phyloP scores from a whole-genome alignment of 2,888 invertebrate genomes.

The Nasonovia ribisnigri region DNA sequence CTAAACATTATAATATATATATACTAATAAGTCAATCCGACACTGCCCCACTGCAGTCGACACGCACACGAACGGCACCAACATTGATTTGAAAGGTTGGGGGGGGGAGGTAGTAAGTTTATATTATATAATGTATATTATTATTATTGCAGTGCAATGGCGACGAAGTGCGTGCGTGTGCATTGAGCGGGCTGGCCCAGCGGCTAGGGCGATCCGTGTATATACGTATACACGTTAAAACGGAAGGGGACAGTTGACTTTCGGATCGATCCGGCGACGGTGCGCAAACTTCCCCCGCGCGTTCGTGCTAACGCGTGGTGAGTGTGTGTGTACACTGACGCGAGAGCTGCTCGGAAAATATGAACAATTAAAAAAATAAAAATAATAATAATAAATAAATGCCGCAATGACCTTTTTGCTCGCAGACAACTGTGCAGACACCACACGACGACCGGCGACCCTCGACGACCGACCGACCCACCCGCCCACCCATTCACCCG shows the following conservation, averaged over 20 bases:
- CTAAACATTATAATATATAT: background rate
- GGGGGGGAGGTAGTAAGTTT: background rate
- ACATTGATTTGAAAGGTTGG: background rate
- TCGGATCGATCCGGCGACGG: conserved; percentile 51
- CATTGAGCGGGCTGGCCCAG: background rate
- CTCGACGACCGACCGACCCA: background rate
- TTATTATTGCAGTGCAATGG: background rate
- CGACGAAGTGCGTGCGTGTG: background rate
- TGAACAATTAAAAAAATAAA: conserved; percentile 48
- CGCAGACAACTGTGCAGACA: conserved; percentile 8
- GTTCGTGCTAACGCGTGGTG: too few relatives aligned
- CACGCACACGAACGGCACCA: background rate
- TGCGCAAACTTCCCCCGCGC: conserved; percentile 28
- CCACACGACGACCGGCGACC: background rate
- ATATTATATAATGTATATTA: background rate
- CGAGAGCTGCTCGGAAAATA: conserved; percentile 9
- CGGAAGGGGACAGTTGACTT: conserved; percentile 43
- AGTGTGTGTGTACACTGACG: background rate
- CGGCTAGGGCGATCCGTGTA: background rate
- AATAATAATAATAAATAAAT: conserved; percentile 27
- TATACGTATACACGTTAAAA: background rate
- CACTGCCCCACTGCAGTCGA: background rate
- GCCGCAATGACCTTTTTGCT: conserved; percentile 52
- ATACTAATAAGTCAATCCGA: background rate
- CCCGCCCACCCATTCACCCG: background rate